Evolutionary conservation across 1,140 invertebrate species (phyloP), one percentile per base, ranked within the genome.

Genomic region (Olivierus martensii): DNA sequence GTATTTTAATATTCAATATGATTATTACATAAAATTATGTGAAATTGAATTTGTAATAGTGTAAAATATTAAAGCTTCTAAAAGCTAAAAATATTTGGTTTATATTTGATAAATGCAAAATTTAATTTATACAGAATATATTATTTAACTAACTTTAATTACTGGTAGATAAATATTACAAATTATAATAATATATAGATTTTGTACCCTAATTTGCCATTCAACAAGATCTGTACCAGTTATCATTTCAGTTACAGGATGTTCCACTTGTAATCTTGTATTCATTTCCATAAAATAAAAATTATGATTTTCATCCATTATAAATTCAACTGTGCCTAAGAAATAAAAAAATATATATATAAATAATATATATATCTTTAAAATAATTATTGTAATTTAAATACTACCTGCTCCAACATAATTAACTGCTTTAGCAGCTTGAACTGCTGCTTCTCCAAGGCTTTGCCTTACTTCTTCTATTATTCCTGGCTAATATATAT

Each of bases 281-380:
- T 96, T 97, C 91, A 97, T 96, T 73, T 95, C 92, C 95, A 99
- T 99, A 66, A 99, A 99, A 72, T 92, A 90, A 67, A 98, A 99
- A 50, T 82, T 83, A 39, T 89, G 77, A 28, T 83, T 77, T 37
- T 75, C 67, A 67, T 94, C 88, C 59, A 91, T 72, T 56, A 95
- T 92, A 68, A 96, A 96, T 68, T 96, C 92, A 0, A 97, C 92
- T 0, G 92, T 96, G 17, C 91, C 65, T 57, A 15, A 39, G 12
- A 42, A 17, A 43, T 9, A 1, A 17, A 43, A 22, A 18, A 43
- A 1, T 39, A n/a, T n/a, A n/a, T n/a, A n/a, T n/a, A n/a, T n/a
- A n/a, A n/a, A n/a, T n/a, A n/a, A n/a, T n/a, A n/a, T n/a, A n/a
- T n/a, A n/a, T n/a, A n/a, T n/a, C n/a, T n/a, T n/a, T n/a, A n/a